phyloP scores from a whole-genome alignment of 2,113 vertebrate species.

The Embiotoca jacksoni region DNA sequence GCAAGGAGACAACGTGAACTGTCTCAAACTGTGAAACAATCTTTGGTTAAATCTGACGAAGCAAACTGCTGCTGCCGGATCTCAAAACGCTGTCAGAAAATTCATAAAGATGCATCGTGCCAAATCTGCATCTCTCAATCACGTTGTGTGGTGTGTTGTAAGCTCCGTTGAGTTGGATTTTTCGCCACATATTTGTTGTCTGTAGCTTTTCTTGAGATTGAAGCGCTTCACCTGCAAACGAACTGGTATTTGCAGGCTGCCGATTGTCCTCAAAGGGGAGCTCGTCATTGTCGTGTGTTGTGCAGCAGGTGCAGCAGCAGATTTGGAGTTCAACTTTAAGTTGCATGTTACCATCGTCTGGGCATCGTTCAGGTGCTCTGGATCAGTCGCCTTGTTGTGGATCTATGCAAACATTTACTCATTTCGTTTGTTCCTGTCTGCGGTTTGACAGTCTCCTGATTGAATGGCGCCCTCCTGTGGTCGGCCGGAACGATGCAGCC shows the following conservation, averaged over 20 bases:
- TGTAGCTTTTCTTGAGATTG: not conserved
- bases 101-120: not conserved
- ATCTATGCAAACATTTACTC: slow-evolving; percentile 13
- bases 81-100: slow-evolving; percentile 6
- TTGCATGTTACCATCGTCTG: not conserved
- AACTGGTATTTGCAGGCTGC: not conserved
- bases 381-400: slow-evolving; percentile 5
- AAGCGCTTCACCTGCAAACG: not conserved
- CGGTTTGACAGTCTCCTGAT: slow-evolving; percentile 46
- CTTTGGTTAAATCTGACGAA: slow-evolving; percentile 55
- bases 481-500: slow-evolving; percentile 7
- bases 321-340: not conserved
- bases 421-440: slow-evolving; percentile 22
- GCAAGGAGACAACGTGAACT: slow-evolving; percentile 10
- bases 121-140: not conserved
- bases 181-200: not conserved
- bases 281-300: not conserved
- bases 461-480: slow-evolving; percentile 64
- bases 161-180: not conserved
- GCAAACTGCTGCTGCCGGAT: slow-evolving; percentile 2
- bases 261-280: slow-evolving; percentile 20
- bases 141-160: no score
- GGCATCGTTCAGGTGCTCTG: not conserved
- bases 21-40: not conserved
- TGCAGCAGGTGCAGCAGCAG: slow-evolving; percentile 18